Conservation (phyloP, 35 echinoderm and acorn worm species). For the Heliocidaris erythrogramma region DNA sequence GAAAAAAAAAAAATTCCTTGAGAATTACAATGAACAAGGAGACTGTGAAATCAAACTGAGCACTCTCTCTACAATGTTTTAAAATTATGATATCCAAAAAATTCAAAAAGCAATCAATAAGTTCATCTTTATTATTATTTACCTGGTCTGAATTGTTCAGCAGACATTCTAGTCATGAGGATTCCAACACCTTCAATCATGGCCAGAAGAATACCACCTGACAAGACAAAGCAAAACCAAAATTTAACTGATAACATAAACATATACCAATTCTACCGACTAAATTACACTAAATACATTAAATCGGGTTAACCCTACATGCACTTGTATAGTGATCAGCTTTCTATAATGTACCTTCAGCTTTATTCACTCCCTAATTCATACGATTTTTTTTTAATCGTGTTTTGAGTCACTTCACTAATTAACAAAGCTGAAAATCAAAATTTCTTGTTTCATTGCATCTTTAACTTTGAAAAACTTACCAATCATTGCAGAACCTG, state of each 20-base stretch:
- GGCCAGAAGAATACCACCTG: conserved; percentile 90
- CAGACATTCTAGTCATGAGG: conserved; percentile 96
- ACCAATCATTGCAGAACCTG: conserved; percentile 91
- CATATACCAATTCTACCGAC: neutral
- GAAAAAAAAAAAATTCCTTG: no score
- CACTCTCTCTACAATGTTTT: neutral
- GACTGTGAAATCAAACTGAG: neutral
- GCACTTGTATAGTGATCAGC: no score
- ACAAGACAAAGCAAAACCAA: neutral
- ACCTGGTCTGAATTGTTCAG: conserved; percentile 98
- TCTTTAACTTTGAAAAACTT: conserved; percentile 33
- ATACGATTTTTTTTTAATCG: no score
- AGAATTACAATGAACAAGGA: no score
- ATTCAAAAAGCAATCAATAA: no score
- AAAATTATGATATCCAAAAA: neutral
- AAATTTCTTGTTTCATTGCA: neutral
- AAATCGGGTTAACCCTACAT: no score
- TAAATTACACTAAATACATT: neutral
- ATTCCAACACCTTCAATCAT: conserved; percentile 99
- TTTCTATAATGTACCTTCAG: no score
- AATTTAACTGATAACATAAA: neutral
- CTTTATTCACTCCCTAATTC: no score
- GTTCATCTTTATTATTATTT: neutral
- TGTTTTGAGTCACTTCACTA: no score
- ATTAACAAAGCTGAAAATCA: no score